Base-by-base conservation (phyloP, 2,797 vertebrate species). In the Stomatorhinus walkeri region DNA sequence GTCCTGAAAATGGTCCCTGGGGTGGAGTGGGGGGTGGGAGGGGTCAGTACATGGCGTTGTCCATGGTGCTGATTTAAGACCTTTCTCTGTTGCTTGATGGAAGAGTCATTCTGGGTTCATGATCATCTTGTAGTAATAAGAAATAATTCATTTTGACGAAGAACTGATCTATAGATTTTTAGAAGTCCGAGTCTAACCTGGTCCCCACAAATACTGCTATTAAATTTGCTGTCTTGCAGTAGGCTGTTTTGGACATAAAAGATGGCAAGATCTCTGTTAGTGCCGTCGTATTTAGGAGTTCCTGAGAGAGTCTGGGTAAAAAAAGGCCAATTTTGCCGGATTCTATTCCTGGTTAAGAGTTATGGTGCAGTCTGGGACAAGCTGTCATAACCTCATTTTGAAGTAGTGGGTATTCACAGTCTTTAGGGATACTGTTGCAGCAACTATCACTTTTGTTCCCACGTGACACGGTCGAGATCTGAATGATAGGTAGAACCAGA, bases 61-160 rank as follows among this genome's bases (percentile, higher is more conserved):
- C 95, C 94, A 88, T 90, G 93, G 95, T 95, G 92, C 94, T 95
- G 94, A 95, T 95, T 94, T 94, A 93, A 79, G 72, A 79, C 92
- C 92, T 40, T 28, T 59, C 12, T 40, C 8, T 40, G 12, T 61
- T 89, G 89, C 91, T 94, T 93, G 93, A 95, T 92, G 92, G 4
- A 89, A n/a, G 14, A 59, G 85, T n/a, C 28, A 28, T 59, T 87
- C 24, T 40, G 19, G 51, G 85, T 40, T 56, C 40, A 79, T 19
- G 48, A 85, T 7, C 49, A 51, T 32, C 24, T 32, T 28, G 19
- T 54, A 85, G 46, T 14, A 85, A 14, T 52, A n/a, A 49, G 46
- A 28, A 52, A 85, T 28, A 48, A 85, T 85, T 28, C 22, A 85
- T 49, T 85, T 49, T 48, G 46, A 49, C 24, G 14, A 51, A 8